Base-by-base conservation (phyloP, 2,888 invertebrate species). In the Vanessa cardui region DNA sequence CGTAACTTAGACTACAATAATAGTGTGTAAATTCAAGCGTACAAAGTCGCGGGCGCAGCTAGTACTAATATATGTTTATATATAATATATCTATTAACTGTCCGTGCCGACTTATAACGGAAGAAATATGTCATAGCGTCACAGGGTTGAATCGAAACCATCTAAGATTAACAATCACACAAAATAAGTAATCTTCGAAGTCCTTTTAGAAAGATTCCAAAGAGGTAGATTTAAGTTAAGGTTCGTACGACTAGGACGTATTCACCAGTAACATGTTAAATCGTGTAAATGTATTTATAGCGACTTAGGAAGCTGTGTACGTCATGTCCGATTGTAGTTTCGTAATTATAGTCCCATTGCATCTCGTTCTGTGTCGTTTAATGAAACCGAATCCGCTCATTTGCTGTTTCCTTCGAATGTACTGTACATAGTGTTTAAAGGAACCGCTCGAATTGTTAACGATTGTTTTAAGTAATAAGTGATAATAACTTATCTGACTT, bases 181-280 rank as follows among this genome's bases (percentile, higher is more conserved):
- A 26, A 26, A 26, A 26, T n/a, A 26, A 26, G 1, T 5, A 26
- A 26, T 5, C 26, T 26, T 26, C 3, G 5, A 26, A 26, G 26
- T 26, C 26, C 26, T 26, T 26, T 26, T 26, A 26, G 26, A 5
- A 26, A 26, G 5, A 26, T 4, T 12, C 4, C 26, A 45, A 52
- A 21, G 16, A 9, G 45, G 33, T 50, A 70, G 45, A 64, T 39
- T 58, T 75, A 69, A 75, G 82, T 81, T 79, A 87, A 89, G 89
- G 79, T 87, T 80, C 73, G 67, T 68, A 71, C 73, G 73, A 78
- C 76, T 82, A 79, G 83, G 81, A 83, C 45, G 47, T 64, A 62
- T 70, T 64, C 63, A 50, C 26, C 58, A 58, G 21, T 58, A 12
- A 31, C 39, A 44, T 45, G 59, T 52, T 26, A 20, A 20, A 49